A percentile compares a stretch with the other conserved stretches of the same genome.
Conservation (phyloP, 92 coral and sea anemone genomes). For the Bergia puertoricense region DNA sequence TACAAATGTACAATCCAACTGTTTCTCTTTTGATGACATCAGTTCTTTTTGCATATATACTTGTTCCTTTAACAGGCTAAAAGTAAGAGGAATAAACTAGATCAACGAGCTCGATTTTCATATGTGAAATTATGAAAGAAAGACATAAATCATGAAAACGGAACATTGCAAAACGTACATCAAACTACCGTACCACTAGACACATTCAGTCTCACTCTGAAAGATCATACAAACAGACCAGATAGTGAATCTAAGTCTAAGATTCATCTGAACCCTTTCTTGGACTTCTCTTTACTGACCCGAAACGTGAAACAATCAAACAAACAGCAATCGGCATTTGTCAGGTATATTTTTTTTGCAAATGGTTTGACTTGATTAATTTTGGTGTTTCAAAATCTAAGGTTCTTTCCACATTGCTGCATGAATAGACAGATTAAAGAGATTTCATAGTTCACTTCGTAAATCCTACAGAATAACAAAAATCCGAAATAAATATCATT, state of each 20-base stretch:
- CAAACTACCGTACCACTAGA: no score
- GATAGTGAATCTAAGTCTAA: not conserved
- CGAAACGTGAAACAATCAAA: not conserved
- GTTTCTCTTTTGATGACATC: no score
- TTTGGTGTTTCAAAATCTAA: not conserved
- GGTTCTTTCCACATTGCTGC: not conserved
- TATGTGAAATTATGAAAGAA: not conserved
- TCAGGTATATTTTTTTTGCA: no score
- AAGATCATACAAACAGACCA: not conserved
- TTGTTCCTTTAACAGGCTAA: not conserved
- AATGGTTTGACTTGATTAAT: not conserved
- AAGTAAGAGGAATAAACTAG: no score
- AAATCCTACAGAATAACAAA: not conserved
- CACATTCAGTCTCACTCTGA: not conserved
- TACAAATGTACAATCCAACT: not conserved
- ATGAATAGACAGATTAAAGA: not conserved
- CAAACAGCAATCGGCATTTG: not conserved
- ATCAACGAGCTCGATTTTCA: not conserved
- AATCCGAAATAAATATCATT: no score
- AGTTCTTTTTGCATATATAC: not conserved
- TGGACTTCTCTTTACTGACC: not conserved
- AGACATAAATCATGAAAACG: not conserved
- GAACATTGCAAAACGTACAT: not conserved
- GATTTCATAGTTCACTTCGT: not conserved
- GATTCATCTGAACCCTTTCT: not conserved